phyloP scores from a whole-genome alignment of 1,140 invertebrate genomes.

The Cotesia typhae region DNA sequence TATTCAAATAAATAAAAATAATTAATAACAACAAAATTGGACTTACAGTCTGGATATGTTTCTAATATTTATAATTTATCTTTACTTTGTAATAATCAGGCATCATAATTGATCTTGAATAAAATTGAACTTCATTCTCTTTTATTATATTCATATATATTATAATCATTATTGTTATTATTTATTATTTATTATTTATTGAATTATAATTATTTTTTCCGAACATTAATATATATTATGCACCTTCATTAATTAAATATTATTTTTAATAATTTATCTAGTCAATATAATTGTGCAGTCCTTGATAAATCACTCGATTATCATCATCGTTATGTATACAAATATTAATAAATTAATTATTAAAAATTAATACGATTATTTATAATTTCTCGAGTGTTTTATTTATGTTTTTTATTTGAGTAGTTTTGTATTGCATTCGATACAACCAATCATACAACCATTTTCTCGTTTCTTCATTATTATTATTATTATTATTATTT shows the following conservation, averaged over 20 bases:
- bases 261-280: constrained; percentile 47
- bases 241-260: constrained; percentile 4
- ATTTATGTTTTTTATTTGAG: background rate
- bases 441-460: constrained; percentile 40
- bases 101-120: constrained; percentile 28
- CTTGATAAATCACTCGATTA: constrained; percentile 35
- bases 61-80: constrained; percentile 15
- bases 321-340: constrained; percentile 23
- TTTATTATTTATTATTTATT: too few species aligned
- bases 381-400: constrained; percentile 11
- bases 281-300: constrained; percentile 54
- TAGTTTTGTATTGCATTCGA: constrained; percentile 31
- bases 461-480: constrained; percentile 40
- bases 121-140: background rate
- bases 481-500: constrained; percentile 31
- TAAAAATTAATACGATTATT: background rate
- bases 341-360: constrained; percentile 6
- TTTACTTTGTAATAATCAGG: constrained; percentile 21
- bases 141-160: background rate
- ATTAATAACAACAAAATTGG: background rate
- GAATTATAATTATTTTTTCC: background rate
- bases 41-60: background rate
- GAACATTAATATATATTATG: constrained; percentile 12
- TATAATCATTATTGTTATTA: too few species aligned
- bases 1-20: constrained; percentile 8